Conservation (phyloP, 2,113 vertebrate species). For the Camelus dromedarius region DNA sequence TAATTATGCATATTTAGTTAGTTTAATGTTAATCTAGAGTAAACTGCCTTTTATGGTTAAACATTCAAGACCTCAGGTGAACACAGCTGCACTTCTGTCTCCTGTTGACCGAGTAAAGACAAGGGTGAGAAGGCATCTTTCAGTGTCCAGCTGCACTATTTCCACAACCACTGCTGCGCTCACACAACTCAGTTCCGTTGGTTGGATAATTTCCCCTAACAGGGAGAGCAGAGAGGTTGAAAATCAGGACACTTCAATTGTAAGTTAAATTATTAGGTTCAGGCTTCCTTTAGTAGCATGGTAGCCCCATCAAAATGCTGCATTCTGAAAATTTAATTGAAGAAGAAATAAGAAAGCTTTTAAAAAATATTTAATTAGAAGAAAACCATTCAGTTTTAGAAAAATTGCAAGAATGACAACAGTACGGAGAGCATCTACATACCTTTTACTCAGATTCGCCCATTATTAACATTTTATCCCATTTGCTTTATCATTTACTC, state of each 20-base stretch:
- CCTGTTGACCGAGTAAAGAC: not conserved
- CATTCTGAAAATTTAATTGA: not conserved
- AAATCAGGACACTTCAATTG: not conserved
- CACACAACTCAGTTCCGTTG: not conserved
- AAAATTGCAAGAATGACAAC: not conserved
- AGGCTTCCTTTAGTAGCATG: not conserved
- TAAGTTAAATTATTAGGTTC: constrained; percentile 8
- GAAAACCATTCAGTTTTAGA: not conserved
- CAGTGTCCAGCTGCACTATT: not conserved
- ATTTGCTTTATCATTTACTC: not conserved
- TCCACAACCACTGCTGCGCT: not conserved
- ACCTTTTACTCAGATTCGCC: not conserved
- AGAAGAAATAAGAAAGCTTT: not conserved
- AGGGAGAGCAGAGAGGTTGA: not conserved
- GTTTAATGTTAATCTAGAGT: not conserved
- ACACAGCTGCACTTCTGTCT: not conserved
- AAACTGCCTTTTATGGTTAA: not conserved
- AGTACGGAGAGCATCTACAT: not conserved
- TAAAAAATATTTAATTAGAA: not conserved
- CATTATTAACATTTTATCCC: not conserved
- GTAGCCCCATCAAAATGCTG: not conserved
- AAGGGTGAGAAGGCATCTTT: not conserved
- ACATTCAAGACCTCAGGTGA: not conserved
- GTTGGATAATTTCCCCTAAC: not conserved
- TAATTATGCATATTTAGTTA: not conserved